Evolutionary conservation across 2,113 vertebrate genomes (phyloP).

Genomic region (Catharus fuscescens): DNA sequence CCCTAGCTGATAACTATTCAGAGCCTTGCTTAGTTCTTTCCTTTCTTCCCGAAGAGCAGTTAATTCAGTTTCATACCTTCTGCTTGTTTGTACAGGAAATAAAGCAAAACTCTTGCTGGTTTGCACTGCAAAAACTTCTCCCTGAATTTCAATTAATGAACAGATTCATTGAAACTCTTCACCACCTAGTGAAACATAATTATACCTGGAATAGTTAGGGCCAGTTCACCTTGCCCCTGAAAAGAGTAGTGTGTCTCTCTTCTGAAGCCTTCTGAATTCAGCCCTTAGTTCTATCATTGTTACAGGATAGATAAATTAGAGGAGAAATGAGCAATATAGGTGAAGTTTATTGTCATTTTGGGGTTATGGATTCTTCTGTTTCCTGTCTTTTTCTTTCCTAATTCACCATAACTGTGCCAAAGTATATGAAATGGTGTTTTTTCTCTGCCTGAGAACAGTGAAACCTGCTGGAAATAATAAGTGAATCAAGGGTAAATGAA

Average conservation of each 20-base stretch:
- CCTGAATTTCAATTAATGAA: background rate
- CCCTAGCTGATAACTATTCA: background rate
- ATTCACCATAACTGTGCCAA: background rate
- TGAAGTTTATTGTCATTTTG: background rate
- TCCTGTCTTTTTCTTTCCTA: background rate
- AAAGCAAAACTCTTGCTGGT: background rate
- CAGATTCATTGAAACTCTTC: background rate
- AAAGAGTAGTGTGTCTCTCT: background rate
- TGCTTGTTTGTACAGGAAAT: background rate
- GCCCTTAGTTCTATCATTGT: background rate
- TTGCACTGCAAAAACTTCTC: background rate
- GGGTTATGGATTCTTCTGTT: background rate
- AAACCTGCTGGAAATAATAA: conserved; percentile 50
- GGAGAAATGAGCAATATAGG: background rate
- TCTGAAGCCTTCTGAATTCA: background rate
- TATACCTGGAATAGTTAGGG: background rate
- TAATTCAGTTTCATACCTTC: background rate
- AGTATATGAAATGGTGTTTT: background rate
- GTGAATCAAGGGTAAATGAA: conserved; percentile 61
- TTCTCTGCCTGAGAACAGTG: conserved; percentile 20
- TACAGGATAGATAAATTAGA: background rate
- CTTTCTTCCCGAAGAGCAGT: background rate
- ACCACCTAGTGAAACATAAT: background rate
- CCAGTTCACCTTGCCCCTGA: background rate
- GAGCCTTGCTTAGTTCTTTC: background rate